These are phyloP conservation scores for Euleptes europaea DNA, from an alignment of 2,113 vertebrate genomes.

Conservation along the genomic window DNA sequence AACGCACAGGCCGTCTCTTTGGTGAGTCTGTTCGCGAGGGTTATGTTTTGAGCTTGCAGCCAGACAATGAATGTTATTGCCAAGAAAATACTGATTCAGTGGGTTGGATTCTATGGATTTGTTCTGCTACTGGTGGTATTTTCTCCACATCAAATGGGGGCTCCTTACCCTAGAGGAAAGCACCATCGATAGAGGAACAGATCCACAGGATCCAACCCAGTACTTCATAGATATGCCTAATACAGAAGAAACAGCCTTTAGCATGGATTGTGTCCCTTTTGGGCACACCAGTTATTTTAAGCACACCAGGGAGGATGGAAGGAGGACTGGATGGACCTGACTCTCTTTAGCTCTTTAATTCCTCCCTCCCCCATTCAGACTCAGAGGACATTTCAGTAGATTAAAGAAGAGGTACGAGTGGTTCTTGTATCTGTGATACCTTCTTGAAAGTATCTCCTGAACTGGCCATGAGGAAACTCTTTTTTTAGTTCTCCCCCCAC, in stretches of 20 bases:
- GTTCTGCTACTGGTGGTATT: too few species aligned
- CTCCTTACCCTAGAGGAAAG: too few species aligned
- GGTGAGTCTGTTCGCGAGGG: slow-evolving; percentile 74
- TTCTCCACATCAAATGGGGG: too few species aligned
- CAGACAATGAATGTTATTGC: neutral
- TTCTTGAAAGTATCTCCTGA: neutral
- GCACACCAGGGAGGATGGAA: neutral
- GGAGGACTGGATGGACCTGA: neutral
- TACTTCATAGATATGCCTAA: neutral
- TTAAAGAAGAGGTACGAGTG: neutral
- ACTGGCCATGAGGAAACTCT: too few species aligned
- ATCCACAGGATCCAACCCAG: too few species aligned
- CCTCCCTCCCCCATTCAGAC: neutral
- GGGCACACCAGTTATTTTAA: neutral
- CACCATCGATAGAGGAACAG: too few species aligned
- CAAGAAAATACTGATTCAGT: slow-evolving; percentile 7
- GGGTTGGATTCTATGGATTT: too few species aligned
- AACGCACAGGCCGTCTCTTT: slow-evolving; percentile 96
- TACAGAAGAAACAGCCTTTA: slow-evolving; percentile 12
- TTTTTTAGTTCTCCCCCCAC: neutral
- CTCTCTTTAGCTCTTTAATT: neutral
- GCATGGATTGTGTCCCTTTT: slow-evolving; percentile 6
- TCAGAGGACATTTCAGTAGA: neutral
- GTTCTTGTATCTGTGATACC: neutral
- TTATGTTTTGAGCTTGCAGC: slow-evolving; percentile 20